Conservation (phyloP, 1,140 invertebrate genomes). For the Drosophila micromelanica region DNA sequence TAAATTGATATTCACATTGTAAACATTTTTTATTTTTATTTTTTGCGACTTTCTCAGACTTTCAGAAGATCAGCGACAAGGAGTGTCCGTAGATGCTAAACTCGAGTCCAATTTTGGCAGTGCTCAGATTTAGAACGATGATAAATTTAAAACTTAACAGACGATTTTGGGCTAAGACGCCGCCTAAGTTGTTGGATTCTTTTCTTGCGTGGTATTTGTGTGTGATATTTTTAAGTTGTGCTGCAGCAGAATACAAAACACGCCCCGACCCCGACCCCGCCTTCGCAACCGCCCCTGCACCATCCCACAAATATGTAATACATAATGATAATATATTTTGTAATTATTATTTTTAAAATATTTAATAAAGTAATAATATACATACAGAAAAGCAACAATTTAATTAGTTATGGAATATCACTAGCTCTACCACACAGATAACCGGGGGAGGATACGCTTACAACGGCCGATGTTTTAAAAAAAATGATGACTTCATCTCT, state of each 20-base stretch:
- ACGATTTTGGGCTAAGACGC: conserved; percentile 15
- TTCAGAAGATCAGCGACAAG: conserved; percentile 80
- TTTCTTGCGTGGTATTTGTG: conserved; percentile 78
- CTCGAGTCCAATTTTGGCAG: conserved; percentile 9
- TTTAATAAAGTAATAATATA: conserved; percentile 75
- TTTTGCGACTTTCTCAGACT: conserved; percentile 43
- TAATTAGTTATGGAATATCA: conserved; percentile 2
- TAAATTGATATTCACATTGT: not conserved
- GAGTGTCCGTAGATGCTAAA: conserved; percentile 77
- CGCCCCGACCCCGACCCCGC: conserved; percentile 22
- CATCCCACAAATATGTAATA: conserved; percentile 46
- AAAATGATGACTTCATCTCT: conserved; percentile 46
- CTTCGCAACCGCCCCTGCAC: not conserved
- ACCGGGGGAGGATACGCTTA: conserved; percentile 20
- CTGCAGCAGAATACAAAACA: conserved; percentile 72
- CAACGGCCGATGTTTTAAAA: conserved; percentile 27
- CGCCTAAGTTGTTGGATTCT: conserved; percentile 18
- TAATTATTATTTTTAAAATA: conserved; percentile 76
- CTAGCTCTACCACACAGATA: not conserved
- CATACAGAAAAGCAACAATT: conserved; percentile 26
- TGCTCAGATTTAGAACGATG: conserved; percentile 38
- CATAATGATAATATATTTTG: conserved; percentile 75
- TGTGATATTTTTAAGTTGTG: conserved; percentile 84
- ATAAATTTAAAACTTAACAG: conserved; percentile 52
- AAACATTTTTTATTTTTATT: not conserved